These are phyloP conservation scores for Tauraco hartlaubi DNA, from an alignment of 2,797 vertebrate species.

Conservation along the genomic window DNA sequence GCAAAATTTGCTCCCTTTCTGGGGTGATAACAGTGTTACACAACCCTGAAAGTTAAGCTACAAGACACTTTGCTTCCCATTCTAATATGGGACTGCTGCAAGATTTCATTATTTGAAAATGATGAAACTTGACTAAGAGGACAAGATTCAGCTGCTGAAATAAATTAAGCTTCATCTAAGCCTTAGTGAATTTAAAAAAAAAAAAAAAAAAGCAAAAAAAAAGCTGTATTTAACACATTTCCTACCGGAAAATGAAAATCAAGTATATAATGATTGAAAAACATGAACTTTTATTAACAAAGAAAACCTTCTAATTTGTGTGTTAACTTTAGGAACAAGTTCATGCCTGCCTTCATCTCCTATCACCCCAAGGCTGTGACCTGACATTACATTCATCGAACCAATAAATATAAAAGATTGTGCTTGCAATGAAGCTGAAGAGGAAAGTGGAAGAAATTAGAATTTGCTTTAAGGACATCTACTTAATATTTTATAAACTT, in stretches of 20 bases:
- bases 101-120: neutral
- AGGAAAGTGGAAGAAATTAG: neutral
- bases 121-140: neutral
- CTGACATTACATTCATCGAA: neutral
- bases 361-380: neutral
- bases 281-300: neutral
- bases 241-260: neutral
- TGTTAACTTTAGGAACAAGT: neutral
- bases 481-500: neutral
- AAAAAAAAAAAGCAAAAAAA: neutral
- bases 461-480: neutral
- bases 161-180: slow-evolving; percentile 28
- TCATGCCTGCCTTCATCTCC: neutral
- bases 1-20: neutral
- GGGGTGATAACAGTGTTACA: neutral
- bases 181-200: neutral
- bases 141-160: slow-evolving; percentile 14
- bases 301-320: neutral
- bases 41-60: neutral
- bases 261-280: neutral
- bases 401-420: neutral
- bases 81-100: neutral
- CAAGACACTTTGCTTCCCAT: neutral
- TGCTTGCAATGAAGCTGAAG: neutral
- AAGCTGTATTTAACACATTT: neutral